Evolutionary conservation across 2,113 vertebrate genomes (phyloP).

Genomic region (Hemibagrus wyckioides): DNA sequence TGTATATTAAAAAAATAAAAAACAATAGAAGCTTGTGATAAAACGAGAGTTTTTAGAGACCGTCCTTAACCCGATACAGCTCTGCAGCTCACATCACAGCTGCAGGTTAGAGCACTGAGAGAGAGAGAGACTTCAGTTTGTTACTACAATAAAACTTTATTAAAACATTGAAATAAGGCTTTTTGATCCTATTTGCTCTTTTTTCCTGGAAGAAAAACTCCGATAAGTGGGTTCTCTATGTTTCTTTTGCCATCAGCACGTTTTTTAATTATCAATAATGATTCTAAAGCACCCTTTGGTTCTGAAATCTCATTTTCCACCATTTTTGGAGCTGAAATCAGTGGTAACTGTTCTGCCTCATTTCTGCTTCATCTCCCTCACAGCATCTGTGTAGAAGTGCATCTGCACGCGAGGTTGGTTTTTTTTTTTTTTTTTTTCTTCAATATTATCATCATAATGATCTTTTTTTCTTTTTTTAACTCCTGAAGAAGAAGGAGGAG

Average conservation of each 20-base stretch:
- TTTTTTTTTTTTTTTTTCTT: not conserved
- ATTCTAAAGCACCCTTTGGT: constrained; percentile 18
- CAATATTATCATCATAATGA: constrained; percentile 9
- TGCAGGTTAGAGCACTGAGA: not conserved
- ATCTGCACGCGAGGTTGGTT: constrained; percentile 3
- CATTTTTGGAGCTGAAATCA: not conserved
- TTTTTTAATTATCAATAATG: constrained; percentile 20
- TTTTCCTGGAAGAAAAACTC: not conserved
- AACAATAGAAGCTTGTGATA: not conserved
- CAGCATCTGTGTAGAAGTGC: constrained; percentile 19
- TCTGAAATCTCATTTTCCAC: not conserved
- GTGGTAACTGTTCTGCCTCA: constrained; percentile 37
- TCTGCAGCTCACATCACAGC: not conserved
- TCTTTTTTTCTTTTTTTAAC: not conserved
- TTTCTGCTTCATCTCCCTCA: constrained; percentile 31
- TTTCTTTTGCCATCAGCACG: constrained; percentile 3
- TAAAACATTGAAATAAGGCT: not conserved
- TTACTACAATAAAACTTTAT: not conserved
- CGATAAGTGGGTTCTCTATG: no score
- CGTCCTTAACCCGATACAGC: not conserved
- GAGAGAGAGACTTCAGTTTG: not conserved
- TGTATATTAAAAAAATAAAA: not conserved
- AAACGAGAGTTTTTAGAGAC: not conserved
- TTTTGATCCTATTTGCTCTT: not conserved
- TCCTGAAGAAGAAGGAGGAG: not conserved